phyloP scores from a whole-genome alignment of 1,140 invertebrate genomes.

The Palaemon carinicauda region DNA sequence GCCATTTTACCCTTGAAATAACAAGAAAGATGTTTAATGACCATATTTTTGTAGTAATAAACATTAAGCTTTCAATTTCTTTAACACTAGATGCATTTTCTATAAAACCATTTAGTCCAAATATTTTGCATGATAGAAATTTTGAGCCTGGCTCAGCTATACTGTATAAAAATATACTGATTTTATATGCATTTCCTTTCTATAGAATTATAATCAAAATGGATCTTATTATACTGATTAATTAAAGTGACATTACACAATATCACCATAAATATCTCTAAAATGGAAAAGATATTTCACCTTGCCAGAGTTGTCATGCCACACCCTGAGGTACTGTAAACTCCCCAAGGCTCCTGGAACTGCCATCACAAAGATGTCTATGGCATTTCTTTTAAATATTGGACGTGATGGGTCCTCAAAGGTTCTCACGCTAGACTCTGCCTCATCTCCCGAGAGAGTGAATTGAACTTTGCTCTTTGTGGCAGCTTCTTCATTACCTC shows the following conservation, averaged over 20 bases:
- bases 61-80: no score
- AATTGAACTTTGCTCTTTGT: constrained; percentile 68
- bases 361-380: constrained; percentile 68
- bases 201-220: not conserved
- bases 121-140: no score
- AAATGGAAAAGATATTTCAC: not conserved
- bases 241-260: constrained; percentile 60
- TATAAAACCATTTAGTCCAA: no score
- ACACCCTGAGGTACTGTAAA: constrained; percentile 67
- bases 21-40: no score
- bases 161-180: no score
- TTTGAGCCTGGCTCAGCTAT: no score
- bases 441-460: constrained; percentile 67
- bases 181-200: no score
- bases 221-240: not conserved
- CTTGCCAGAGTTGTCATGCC: constrained; percentile 69
- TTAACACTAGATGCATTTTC: no score
- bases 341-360: constrained; percentile 65
- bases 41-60: no score
- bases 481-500: constrained; percentile 66
- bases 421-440: constrained; percentile 63
- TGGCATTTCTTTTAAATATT: constrained; percentile 65
- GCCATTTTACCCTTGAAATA: constrained; percentile 49
- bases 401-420: constrained; percentile 65
- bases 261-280: constrained; percentile 24